Evolutionary conservation across 2,113 vertebrate genomes (phyloP).

Genomic region (Thunnus maccoyii): DNA sequence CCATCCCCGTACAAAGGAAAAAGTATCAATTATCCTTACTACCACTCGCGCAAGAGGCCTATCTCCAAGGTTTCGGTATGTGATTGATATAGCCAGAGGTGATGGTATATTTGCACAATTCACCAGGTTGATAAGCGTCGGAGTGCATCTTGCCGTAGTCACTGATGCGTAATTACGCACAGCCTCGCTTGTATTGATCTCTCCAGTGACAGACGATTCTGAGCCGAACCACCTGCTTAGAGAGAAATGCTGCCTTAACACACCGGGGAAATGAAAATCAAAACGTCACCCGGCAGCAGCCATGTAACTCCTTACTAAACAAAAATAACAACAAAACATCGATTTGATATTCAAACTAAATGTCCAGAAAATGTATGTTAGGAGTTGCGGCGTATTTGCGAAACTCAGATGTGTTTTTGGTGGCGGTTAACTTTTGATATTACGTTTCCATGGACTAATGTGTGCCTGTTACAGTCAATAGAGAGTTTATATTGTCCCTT

Average conservation of each 20-base stretch:
- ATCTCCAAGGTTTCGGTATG: neutral
- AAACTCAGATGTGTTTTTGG: neutral
- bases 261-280: neutral
- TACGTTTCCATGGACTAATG: too few species aligned
- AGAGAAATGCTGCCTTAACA: neutral
- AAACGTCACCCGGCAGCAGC: neutral
- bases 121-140: neutral
- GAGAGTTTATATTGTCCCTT: too few species aligned
- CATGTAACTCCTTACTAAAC: neutral
- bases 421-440: too few species aligned
- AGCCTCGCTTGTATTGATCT: conserved; percentile 9
- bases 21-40: conserved; percentile 9
- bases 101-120: conserved; percentile 15
- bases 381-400: neutral
- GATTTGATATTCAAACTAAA: neutral
- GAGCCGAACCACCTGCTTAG: conserved; percentile 37
- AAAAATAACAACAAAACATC: neutral
- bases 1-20: conserved; percentile 24
- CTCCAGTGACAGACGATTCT: conserved; percentile 19
- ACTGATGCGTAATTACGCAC: conserved; percentile 74
- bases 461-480: too few species aligned
- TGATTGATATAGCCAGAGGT: conserved; percentile 15
- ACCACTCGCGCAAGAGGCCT: neutral
- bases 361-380: neutral
- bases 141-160: conserved; percentile 18